phyloP scores from a whole-genome alignment of 2,113 vertebrate genomes.

The Sapajus apella region DNA sequence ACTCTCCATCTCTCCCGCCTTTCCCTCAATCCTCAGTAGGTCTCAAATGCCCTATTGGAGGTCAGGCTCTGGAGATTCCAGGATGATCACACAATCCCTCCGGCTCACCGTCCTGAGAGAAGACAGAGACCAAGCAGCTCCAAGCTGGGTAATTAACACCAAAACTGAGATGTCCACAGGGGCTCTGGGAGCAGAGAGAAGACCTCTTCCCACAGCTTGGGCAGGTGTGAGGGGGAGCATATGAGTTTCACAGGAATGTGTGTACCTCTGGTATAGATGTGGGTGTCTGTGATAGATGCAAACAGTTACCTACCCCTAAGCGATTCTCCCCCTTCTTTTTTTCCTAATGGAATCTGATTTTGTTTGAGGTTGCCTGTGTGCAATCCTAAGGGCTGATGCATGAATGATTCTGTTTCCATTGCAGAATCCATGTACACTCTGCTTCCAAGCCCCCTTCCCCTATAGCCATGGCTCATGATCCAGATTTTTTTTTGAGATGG shows the following conservation, averaged over 20 bases:
- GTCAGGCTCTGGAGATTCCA: not conserved
- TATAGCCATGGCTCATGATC: not conserved
- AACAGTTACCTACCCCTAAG: not conserved
- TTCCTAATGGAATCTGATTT: rapidly evolving
- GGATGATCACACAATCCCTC: not conserved
- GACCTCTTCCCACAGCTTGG: not conserved
- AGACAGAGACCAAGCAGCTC: not conserved
- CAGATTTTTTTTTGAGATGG: not conserved
- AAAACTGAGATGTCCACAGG: no score
- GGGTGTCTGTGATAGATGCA: not conserved
- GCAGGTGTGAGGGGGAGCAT: not conserved
- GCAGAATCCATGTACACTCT: no score
- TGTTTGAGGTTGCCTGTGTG: not conserved
- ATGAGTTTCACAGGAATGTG: not conserved
- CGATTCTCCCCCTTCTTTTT: not conserved
- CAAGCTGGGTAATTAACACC: not conserved
- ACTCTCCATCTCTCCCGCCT: not conserved
- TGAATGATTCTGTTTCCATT: not conserved
- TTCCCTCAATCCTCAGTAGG: not conserved
- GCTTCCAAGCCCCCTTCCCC: not conserved
- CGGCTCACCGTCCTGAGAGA: not conserved
- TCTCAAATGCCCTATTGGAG: not conserved
- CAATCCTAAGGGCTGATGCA: not conserved
- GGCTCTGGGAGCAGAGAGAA: not conserved
- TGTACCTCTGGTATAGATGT: no score